Evolutionary conservation across 2,797 vertebrate genomes (phyloP).

Genomic region (Yasuhikotakia modesta): DNA sequence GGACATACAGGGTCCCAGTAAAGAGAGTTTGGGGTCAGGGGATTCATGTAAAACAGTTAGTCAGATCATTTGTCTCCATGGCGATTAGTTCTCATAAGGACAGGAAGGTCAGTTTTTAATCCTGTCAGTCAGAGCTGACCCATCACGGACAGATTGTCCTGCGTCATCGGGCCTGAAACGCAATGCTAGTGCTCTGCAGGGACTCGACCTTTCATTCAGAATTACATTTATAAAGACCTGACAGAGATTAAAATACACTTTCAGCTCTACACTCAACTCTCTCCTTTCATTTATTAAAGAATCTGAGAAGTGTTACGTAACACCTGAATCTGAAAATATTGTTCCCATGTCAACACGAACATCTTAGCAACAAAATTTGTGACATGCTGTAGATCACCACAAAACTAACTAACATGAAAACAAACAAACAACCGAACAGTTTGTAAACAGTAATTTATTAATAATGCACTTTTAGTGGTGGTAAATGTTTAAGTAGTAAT

Average conservation of each 20-base stretch:
- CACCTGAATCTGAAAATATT: no score
- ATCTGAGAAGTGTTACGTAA: no score
- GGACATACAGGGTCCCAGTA: neutral
- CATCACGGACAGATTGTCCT: constrained; percentile 32
- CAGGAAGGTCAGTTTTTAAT: constrained; percentile 40
- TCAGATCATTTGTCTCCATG: constrained; percentile 36
- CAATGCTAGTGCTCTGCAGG: neutral
- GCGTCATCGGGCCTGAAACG: constrained; percentile 23
- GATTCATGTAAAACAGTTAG: constrained; percentile 19
- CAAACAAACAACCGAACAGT: no score
- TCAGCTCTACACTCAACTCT: neutral
- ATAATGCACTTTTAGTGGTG: no score
- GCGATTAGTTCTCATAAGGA: constrained; percentile 40
- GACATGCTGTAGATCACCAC: no score
- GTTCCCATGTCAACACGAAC: no score
- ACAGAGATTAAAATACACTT: neutral
- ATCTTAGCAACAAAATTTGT: no score
- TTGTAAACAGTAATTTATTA: no score
- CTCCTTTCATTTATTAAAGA: no score
- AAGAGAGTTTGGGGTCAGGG: neutral
- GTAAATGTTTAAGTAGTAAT: no score
- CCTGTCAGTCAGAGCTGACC: constrained; percentile 42
- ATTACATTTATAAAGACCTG: constrained; percentile 2
- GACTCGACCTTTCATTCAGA: neutral
- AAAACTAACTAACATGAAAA: no score